These are phyloP conservation scores for Proterorhinus semilunaris DNA, from an alignment of 2,113 vertebrate species.

Conservation along the genomic window DNA sequence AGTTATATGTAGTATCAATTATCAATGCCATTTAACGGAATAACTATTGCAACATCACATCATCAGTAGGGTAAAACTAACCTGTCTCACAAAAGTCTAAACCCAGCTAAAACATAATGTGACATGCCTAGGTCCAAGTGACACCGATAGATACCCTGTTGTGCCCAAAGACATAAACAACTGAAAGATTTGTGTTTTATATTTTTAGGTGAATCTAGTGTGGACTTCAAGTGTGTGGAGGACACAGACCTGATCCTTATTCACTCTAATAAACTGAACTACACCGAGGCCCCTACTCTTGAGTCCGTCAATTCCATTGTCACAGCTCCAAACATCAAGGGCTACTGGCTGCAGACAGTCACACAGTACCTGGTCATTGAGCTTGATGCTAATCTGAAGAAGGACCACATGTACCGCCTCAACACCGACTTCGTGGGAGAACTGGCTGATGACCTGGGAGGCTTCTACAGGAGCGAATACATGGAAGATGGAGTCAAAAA, in stretches of 20 bases:
- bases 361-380: conserved; percentile 86
- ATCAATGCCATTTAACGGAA: no score
- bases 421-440: conserved; percentile 77
- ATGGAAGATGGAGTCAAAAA: conserved; percentile 30
- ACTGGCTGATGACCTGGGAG: conserved; percentile 84
- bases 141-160: no score
- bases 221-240: conserved; percentile 73
- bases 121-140: no score
- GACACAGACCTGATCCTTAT: conserved; percentile 85
- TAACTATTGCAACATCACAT: no score
- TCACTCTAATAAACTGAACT: conserved; percentile 89
- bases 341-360: conserved; percentile 36
- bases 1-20: no score
- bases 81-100: no score
- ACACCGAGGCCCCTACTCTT: conserved; percentile 39
- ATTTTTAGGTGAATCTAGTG: conserved; percentile 65
- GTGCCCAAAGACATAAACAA: background rate
- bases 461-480: conserved; percentile 93
- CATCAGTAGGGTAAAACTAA: no score
- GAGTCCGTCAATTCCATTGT: rapidly evolving
- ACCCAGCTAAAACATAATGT: no score
- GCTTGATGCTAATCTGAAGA: conserved; percentile 58
- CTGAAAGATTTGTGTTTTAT: background rate
- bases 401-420: conserved; percentile 70
- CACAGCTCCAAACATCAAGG: conserved; percentile 33